These are phyloP conservation scores for Cephus rjabovi DNA, from an alignment of 2,888 invertebrate species.

Conservation along the genomic window DNA sequence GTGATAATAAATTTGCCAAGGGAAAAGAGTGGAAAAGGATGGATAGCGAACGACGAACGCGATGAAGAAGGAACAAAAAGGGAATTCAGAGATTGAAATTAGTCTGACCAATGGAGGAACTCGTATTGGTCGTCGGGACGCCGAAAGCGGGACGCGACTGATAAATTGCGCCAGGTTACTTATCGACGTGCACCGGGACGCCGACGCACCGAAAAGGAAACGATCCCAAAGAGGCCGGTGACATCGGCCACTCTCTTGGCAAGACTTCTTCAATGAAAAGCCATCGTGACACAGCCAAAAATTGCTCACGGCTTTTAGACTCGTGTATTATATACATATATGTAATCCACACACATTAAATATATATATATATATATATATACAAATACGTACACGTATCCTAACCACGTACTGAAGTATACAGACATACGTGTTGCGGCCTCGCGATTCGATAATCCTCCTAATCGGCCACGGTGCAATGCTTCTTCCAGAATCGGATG, in stretches of 20 bases:
- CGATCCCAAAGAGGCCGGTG: background rate
- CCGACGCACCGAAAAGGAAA: background rate
- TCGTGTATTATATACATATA: no score
- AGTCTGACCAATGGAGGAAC: background rate
- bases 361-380: no score
- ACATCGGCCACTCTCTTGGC: background rate
- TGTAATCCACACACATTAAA: background rate
- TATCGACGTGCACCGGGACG: background rate
- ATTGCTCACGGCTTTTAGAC: background rate
- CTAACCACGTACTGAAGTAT: background rate
- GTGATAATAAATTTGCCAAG: slow-evolving; percentile 35
- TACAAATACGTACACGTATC: background rate
- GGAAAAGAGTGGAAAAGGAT: slow-evolving; percentile 16
- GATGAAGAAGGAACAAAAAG: background rate
- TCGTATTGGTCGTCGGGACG: background rate
- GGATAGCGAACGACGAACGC: background rate
- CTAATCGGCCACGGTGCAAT: background rate
- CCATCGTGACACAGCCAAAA: background rate
- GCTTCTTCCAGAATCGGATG: background rate
- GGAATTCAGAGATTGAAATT: slow-evolving; percentile 2
- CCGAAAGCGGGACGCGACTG: background rate
- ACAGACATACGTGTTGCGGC: background rate
- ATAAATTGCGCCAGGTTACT: background rate
- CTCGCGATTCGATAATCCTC: background rate
- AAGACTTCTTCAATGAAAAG: background rate